These are phyloP conservation scores for Acleris holmiana DNA, from an alignment of 2,888 invertebrate species.

Conservation along the genomic window DNA sequence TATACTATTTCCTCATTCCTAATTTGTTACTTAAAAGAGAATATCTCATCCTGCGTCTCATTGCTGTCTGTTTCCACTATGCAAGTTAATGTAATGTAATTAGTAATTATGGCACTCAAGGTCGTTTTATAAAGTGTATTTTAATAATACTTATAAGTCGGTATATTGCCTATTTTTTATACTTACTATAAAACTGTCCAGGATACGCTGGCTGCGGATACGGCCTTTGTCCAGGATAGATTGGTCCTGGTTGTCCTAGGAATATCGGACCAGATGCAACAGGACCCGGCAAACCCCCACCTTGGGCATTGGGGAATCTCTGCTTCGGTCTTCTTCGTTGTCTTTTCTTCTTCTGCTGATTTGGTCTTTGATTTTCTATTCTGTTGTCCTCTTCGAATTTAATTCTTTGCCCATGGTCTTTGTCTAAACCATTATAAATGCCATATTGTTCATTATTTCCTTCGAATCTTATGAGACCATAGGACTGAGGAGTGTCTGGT, in stretches of 20 bases:
- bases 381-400: slow-evolving; percentile 47
- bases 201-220: slow-evolving; percentile 41
- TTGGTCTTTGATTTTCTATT: slow-evolving; percentile 37
- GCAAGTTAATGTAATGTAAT: too few species aligned
- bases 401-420: slow-evolving; percentile 12
- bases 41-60: too few species aligned
- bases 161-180: too few species aligned
- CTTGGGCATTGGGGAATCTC: slow-evolving; percentile 11
- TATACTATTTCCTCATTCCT: too few species aligned
- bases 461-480: slow-evolving; percentile 33
- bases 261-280: slow-evolving; percentile 5
- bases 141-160: too few species aligned
- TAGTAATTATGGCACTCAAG: too few species aligned
- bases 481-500: background rate
- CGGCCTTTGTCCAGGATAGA: slow-evolving; percentile 30
- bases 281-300: background rate
- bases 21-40: too few species aligned
- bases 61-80: too few species aligned
- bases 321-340: slow-evolving; percentile 47
- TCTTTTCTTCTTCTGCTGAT: slow-evolving; percentile 50
- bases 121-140: too few species aligned
- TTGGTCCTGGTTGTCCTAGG: slow-evolving; percentile 21
- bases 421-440: background rate
- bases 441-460: slow-evolving; percentile 7
- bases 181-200: slow-evolving; percentile 28